Conservation (phyloP, 2,888 invertebrate species). For the Dynastes hyllus region DNA sequence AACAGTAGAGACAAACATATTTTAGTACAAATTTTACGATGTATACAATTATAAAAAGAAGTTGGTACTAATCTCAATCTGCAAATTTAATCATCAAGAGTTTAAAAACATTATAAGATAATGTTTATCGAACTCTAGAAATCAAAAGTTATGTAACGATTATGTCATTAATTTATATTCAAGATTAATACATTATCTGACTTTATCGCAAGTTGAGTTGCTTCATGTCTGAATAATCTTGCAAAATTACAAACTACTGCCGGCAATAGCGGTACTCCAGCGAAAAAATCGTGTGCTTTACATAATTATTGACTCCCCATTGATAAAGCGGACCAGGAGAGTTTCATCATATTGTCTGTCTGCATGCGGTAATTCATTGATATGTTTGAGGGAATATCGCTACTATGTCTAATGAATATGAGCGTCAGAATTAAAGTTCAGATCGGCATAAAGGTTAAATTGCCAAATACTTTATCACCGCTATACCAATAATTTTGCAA, state of each 20-base stretch:
- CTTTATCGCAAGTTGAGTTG: conserved; percentile 6
- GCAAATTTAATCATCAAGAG: too few species aligned
- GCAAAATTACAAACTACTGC: conserved; percentile 24
- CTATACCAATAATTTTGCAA: conserved; percentile 53
- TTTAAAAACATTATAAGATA: too few species aligned
- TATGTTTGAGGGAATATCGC: conserved; percentile 18
- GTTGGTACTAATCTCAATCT: too few species aligned
- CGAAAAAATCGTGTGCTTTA: conserved; percentile 17
- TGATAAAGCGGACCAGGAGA: conserved; percentile 22
- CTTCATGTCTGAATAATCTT: conserved; percentile 13
- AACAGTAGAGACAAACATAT: too few species aligned
- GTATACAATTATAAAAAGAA: too few species aligned
- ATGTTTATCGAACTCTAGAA: too few species aligned
- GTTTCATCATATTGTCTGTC: conserved; percentile 26
- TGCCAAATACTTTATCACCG: conserved; percentile 52
- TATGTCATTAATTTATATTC: not conserved
- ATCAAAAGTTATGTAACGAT: not conserved
- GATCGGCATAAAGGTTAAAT: conserved; percentile 51
- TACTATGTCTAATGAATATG: conserved; percentile 16
- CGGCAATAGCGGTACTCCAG: not conserved
- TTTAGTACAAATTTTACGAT: too few species aligned
- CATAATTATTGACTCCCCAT: conserved; percentile 23
- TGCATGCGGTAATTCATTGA: conserved; percentile 42
- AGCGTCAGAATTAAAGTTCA: conserved; percentile 19
- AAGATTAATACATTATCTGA: not conserved